Conservation (phyloP, 2,113 vertebrate genomes). For the Hydrochoerus hydrochaeris region DNA sequence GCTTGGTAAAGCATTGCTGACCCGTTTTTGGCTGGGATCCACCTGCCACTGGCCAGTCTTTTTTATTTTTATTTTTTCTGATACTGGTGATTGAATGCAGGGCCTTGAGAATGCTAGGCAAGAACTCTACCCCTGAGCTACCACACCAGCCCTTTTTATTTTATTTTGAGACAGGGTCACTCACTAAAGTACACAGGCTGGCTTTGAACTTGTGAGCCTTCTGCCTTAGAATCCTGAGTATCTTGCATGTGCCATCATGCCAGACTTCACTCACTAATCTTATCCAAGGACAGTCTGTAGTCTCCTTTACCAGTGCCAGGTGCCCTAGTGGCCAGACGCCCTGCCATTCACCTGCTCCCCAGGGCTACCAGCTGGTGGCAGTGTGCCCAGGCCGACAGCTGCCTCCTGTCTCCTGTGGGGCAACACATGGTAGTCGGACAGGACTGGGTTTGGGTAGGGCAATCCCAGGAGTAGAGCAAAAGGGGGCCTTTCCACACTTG, state of each 20-base stretch:
- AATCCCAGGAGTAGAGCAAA: not conserved
- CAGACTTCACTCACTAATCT: constrained; percentile 14
- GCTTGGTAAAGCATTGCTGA: constrained; percentile 35
- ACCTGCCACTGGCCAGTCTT: constrained; percentile 32
- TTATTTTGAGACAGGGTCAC: not conserved
- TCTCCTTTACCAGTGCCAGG: constrained; percentile 66
- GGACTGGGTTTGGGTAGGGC: constrained; percentile 31
- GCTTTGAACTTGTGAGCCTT: not conserved
- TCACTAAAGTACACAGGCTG: not conserved
- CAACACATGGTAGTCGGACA: constrained; percentile 71
- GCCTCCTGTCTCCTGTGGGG: constrained; percentile 69
- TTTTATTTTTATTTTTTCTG: not conserved
- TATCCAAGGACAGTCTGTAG: constrained; percentile 47
- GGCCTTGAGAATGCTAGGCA: not conserved
- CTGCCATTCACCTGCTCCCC: constrained; percentile 58
- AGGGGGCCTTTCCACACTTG: not conserved
- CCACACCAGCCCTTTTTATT: not conserved
- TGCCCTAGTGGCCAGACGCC: constrained; percentile 60
- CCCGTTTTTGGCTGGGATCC: not conserved
- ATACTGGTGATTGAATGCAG: not conserved
- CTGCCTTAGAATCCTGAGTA: not conserved
- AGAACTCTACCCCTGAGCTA: not conserved
- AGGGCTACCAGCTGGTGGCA: constrained; percentile 75
- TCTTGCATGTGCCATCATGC: not conserved
- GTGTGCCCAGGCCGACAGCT: constrained; percentile 72